Conservation (phyloP, 2,797 vertebrate species). For the Melanotaenia pygmaea region DNA sequence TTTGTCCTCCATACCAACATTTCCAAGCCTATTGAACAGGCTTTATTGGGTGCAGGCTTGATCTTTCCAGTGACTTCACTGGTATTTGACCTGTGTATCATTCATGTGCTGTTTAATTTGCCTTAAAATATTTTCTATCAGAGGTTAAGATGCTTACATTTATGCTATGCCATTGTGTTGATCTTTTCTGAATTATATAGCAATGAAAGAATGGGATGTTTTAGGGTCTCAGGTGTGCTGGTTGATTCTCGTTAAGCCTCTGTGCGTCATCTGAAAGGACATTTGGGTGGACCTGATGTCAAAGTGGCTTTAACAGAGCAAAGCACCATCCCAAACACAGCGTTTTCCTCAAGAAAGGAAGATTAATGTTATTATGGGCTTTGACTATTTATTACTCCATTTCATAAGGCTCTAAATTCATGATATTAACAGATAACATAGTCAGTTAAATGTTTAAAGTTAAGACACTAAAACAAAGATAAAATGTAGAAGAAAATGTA, state of each 20-base stretch:
- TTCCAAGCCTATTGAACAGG: conserved; percentile 43
- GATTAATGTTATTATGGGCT: background rate
- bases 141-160: conserved; percentile 49
- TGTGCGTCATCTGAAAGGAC: conserved; percentile 50
- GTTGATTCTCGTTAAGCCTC: conserved; percentile 54
- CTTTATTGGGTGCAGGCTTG: conserved; percentile 17
- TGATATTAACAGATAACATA: background rate
- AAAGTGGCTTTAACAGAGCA: conserved; percentile 46
- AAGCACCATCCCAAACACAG: conserved; percentile 1
- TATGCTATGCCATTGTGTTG: conserved; percentile 32
- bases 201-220: conserved; percentile 34
- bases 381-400: background rate
- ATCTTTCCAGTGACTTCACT: conserved; percentile 31
- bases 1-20: conserved; percentile 40
- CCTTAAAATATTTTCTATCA: conserved; percentile 55
- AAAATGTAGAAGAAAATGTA: background rate
- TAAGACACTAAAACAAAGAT: background rate
- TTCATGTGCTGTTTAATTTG: conserved; percentile 37
- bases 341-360: conserved; percentile 6
- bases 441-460: background rate
- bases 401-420: background rate
- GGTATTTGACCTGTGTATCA: conserved; percentile 39
- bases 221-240: conserved; percentile 71
- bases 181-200: conserved; percentile 19
- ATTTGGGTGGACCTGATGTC: conserved; percentile 47